These are phyloP conservation scores for Spinus pinus DNA, from an alignment of 2,797 vertebrate species.

Conservation along the genomic window DNA sequence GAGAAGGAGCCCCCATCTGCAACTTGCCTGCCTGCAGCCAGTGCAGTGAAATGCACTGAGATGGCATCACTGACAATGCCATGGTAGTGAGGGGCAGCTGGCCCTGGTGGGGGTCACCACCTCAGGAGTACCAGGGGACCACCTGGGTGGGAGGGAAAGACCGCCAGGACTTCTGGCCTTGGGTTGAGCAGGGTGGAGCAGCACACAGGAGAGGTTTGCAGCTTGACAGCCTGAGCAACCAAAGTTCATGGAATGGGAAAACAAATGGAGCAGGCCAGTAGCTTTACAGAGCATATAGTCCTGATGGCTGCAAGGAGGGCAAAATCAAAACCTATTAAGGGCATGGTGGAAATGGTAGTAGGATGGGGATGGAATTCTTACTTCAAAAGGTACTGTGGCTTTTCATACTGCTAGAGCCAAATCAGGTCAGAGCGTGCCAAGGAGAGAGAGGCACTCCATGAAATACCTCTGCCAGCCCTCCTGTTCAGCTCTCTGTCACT, in stretches of 20 bases:
- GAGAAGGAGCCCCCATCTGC: neutral
- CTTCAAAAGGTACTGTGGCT: neutral
- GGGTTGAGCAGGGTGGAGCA: neutral
- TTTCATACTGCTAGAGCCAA: neutral
- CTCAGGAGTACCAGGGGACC: neutral
- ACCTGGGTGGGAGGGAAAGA: neutral
- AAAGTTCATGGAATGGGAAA: neutral
- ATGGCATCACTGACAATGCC: neutral
- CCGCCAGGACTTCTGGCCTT: neutral
- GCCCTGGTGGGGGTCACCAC: neutral
- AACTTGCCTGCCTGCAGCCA: neutral
- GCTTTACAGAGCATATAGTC: neutral
- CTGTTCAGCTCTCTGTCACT: neutral
- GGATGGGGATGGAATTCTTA: neutral
- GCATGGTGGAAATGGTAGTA: neutral
- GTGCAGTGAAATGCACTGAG: neutral
- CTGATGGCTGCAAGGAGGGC: neutral
- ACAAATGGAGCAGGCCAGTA: neutral
- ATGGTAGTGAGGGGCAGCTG: neutral
- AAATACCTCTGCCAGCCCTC: neutral
- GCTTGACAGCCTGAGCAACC: neutral
- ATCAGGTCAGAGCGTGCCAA: neutral
- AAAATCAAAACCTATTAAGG: rapidly evolving
- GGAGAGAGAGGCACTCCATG: neutral
- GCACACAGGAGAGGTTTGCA: neutral